Conservation (phyloP, 2,797 vertebrate species). For the Scolopax bukidnonensis region DNA sequence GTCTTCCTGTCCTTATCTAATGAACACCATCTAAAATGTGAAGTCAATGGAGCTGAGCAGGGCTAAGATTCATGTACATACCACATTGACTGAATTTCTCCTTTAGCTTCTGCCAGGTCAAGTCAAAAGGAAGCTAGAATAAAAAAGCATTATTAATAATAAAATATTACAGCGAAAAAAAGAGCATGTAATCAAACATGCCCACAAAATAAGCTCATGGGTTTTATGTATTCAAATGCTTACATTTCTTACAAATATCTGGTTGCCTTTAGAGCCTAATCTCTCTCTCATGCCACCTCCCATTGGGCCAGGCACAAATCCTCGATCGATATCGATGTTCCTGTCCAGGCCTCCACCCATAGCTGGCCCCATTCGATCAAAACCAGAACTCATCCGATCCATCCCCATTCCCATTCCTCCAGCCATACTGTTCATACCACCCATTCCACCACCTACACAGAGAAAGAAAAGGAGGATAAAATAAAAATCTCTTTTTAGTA, state of each 20-base stretch:
- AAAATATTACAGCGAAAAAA: not conserved
- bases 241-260: conserved; percentile 99
- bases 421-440: conserved; percentile 90
- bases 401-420: conserved; percentile 85
- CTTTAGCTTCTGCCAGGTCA: conserved; percentile 99
- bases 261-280: conserved; percentile 92
- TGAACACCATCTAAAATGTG: not conserved
- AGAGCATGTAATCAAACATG: not conserved
- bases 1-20: not conserved
- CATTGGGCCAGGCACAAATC: conserved; percentile 88
- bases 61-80: conserved; percentile 75
- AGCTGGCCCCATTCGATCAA: conserved; percentile 88
- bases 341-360: conserved; percentile 85
- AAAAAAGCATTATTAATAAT: conserved; percentile 62
- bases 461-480: not conserved
- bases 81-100: conserved; percentile 98
- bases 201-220: not conserved
- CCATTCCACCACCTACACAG: conserved; percentile 82
- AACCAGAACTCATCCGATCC: conserved; percentile 91
- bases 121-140: conserved; percentile 95
- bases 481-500: not conserved
- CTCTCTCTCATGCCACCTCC: conserved; percentile 89
- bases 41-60: not conserved
- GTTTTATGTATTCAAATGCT: conserved; percentile 64
- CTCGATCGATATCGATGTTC: conserved; percentile 90